A percentile compares a stretch with the other conserved stretches of the same genome.
phyloP scores from a whole-genome alignment of 2,113 vertebrate genomes.

The Ranitomeya variabilis region DNA sequence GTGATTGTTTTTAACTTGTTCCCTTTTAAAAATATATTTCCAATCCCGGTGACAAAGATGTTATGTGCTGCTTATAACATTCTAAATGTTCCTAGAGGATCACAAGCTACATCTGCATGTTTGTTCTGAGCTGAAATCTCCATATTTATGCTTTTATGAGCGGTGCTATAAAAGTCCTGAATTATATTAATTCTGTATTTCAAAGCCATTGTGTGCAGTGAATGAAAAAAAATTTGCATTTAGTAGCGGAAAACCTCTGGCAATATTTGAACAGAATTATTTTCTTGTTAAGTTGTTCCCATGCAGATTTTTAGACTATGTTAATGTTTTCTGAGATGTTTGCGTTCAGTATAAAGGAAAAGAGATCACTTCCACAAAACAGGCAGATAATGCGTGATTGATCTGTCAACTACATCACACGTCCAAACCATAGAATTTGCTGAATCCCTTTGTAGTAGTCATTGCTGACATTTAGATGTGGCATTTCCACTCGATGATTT shows the following conservation, averaged over 20 bases:
- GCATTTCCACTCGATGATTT: conserved; percentile 38
- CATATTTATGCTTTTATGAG: conserved; percentile 42
- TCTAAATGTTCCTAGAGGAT: conserved; percentile 17
- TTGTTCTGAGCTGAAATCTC: conserved; percentile 12
- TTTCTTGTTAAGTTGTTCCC: conserved; percentile 30
- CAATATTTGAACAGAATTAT: conserved; percentile 44
- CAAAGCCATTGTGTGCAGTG: conserved; percentile 33
- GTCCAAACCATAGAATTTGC: neutral
- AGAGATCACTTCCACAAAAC: neutral
- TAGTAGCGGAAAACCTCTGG: conserved; percentile 37
- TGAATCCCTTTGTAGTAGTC: conserved; percentile 13
- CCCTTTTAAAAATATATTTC: conserved; percentile 15
- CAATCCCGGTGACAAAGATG: conserved; percentile 2
- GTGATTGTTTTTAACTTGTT: neutral
- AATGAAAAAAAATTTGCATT: conserved; percentile 40
- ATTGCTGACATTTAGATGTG: conserved; percentile 34
- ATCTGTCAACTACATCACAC: conserved; percentile 28
- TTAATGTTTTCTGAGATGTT: conserved; percentile 10
- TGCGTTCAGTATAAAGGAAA: conserved; percentile 17
- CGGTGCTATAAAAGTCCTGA: neutral
- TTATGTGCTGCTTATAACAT: neutral
- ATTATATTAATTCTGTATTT: conserved; percentile 39
- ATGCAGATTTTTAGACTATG: conserved; percentile 9
- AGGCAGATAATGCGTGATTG: conserved; percentile 31
- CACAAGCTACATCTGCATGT: neutral